phyloP scores from a whole-genome alignment of 2,888 invertebrate genomes.

The Nemoura dubitans region DNA sequence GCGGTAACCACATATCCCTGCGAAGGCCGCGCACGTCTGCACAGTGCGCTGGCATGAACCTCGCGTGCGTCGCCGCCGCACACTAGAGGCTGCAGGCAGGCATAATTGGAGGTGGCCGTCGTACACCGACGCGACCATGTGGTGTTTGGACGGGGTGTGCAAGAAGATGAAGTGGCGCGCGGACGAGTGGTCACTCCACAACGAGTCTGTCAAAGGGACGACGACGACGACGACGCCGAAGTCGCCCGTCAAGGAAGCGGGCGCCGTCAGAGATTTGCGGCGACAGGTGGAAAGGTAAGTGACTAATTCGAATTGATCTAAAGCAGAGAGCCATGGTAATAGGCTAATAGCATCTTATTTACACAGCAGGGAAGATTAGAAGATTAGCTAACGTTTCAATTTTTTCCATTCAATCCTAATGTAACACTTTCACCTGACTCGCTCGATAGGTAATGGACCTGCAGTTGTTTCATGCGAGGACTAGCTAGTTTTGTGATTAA shows the following conservation, averaged over 20 bases:
- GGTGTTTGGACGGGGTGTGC: not conserved
- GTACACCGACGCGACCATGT: not conserved
- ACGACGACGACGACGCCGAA: not conserved
- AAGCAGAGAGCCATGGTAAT: too few species aligned
- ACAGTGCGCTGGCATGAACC: too few species aligned
- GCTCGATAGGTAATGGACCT: not conserved
- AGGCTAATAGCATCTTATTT: too few species aligned
- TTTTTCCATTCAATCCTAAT: not conserved
- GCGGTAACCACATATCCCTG: too few species aligned
- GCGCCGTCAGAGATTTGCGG: not conserved
- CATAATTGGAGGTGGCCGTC: not conserved
- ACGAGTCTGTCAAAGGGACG: not conserved
- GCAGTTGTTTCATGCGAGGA: not conserved
- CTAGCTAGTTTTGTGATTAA: too few species aligned
- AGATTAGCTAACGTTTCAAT: not conserved
- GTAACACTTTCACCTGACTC: not conserved
- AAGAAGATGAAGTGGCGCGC: not conserved
- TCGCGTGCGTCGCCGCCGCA: too few species aligned
- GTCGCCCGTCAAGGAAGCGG: not conserved
- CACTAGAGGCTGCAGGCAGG: too few species aligned
- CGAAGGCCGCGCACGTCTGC: too few species aligned
- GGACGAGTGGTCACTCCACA: not conserved
- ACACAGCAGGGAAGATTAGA: too few species aligned
- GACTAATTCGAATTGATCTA: too few species aligned
- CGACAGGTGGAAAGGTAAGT: not conserved